Base-by-base conservation (phyloP, 1,140 invertebrate species). In the Pantala flavescens region DNA sequence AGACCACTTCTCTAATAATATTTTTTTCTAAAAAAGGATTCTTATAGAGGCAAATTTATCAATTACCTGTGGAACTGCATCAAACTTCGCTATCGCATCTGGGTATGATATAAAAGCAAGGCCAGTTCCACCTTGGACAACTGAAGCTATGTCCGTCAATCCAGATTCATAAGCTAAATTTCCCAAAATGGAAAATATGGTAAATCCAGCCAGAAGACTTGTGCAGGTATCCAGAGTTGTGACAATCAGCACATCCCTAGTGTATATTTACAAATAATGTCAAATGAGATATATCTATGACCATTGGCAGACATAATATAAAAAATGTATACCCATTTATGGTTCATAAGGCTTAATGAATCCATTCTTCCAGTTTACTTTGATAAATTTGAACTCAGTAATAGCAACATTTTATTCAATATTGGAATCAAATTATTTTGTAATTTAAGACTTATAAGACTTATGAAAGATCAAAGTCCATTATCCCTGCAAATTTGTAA, bases 111-210 rank as follows among this genome's bases (percentile, higher is more conserved):
- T 79, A 49, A 85, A 80, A 24, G 84, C 84, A 74, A 85, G 80
- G 9, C 83, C 84, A 77, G 80, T 73, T 73, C 82, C 81, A 16
- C 77, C 77, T 73, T 81, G 78, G 11, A 82, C 81, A 2, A 84
- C 83, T 24, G 80, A 74, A 21, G 78, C 76, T 0, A 84, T 77
- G 11, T 74, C 70, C 9, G 78, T 77, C 16, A 55, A 70, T 42
- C 78, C 77, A 16, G 81, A 71, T 76, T 82, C 79, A 42, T 80
- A 43, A 24, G 78, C 78, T 24, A 81, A 72, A 75, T 80, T 81
- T 43, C 85, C 81, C 28, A 87, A 81, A 75, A 87, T 82, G n/a
- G 84, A 81, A 77, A 87, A 87, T 71, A 87, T 82, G 43, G 85
- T 84, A 73, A 86, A 81, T 23, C 85, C 86, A 7, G 86, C 84